Base-by-base conservation (phyloP, 2,888 invertebrate genomes). In the Parnassius mnemosyne region DNA sequence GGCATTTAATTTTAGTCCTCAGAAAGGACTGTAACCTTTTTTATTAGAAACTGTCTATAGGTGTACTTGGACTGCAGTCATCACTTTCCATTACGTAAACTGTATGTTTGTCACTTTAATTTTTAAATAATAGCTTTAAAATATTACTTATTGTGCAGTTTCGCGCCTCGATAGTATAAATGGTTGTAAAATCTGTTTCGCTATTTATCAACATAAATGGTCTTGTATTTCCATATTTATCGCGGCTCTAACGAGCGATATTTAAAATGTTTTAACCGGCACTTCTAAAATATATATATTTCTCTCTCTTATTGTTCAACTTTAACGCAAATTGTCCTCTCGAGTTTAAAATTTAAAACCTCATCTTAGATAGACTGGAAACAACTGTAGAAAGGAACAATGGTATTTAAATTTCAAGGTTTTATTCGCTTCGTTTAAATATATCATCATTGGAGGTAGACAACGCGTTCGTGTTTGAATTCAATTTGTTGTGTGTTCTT, bases 361-460 rank as follows among this genome's bases (percentile, higher is more conserved):
- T 41, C 47, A 43, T 42, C 41, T 47, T 42, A 16, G 10, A 25
- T 46, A 50, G 16, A 57, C 10, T 43, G 42, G 41, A 47, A 12
- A 25, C 55, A 25, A 52, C 12, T 55, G 12, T 70, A 65, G 69
- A 71, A 69, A 70, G 69, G 69, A 64, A 64, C 61, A 57, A 53
- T 69, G 69, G 65, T 69, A 69, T 71, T 70, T 69, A 69, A 69
- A 68, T 68, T 67, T 69, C 69, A 71, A 72, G 71, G 71, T 62
- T 69, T 65, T 55, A 57, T 60, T 52, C 60, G 56, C 64, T 64
- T 65, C 66, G 66, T 10, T 49, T 41, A 13, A 53, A 49, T 43
- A 51, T 41, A 59, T 44, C 20, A 53, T 46, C 60, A 61, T 46
- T 47, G 49, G 3, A 10, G 9, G 12, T 34, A 49, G 13, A 25